phyloP scores from a whole-genome alignment of 2,888 invertebrate genomes.

The Thumatha senex region DNA sequence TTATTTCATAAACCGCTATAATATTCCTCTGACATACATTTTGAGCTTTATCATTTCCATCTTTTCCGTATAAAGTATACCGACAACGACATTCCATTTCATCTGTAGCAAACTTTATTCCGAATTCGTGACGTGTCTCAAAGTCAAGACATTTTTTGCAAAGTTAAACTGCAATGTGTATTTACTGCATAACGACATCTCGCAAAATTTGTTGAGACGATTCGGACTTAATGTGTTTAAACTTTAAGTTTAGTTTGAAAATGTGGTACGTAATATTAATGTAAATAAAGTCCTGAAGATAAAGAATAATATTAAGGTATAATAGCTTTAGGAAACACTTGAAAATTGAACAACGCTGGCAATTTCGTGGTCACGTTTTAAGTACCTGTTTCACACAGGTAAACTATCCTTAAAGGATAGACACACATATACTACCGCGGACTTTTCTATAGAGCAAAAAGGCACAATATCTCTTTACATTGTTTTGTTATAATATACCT shows the following conservation, averaged over 20 bases:
- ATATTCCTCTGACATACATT: conserved; percentile 33
- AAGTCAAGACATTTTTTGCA: conserved; percentile 31
- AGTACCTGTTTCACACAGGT: too few species aligned
- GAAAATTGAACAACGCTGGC: too few species aligned
- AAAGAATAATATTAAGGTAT: too few species aligned
- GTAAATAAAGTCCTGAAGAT: too few species aligned
- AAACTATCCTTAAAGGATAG: too few species aligned
- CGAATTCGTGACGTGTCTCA: conserved; percentile 52
- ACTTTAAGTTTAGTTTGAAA: neutral
- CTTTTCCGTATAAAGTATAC: conserved; percentile 35
- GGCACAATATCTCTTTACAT: too few species aligned
- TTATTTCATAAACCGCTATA: conserved; percentile 24
- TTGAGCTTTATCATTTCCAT: conserved; percentile 41
- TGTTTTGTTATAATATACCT: too few species aligned
- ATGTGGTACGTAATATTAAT: too few species aligned
- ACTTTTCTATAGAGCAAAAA: too few species aligned
- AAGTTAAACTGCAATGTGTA: conserved; percentile 17
- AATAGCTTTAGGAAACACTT: too few species aligned
- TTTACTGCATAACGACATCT: conserved; percentile 8
- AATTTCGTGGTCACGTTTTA: too few species aligned
- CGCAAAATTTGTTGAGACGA: neutral
- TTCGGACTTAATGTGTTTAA: neutral
- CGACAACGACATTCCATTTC: conserved; percentile 44
- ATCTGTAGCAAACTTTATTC: conserved; percentile 46
- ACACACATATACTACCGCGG: too few species aligned